These are phyloP conservation scores for Sarcophaga caerulescens DNA, from an alignment of 2,888 invertebrate species.

Conservation along the genomic window DNA sequence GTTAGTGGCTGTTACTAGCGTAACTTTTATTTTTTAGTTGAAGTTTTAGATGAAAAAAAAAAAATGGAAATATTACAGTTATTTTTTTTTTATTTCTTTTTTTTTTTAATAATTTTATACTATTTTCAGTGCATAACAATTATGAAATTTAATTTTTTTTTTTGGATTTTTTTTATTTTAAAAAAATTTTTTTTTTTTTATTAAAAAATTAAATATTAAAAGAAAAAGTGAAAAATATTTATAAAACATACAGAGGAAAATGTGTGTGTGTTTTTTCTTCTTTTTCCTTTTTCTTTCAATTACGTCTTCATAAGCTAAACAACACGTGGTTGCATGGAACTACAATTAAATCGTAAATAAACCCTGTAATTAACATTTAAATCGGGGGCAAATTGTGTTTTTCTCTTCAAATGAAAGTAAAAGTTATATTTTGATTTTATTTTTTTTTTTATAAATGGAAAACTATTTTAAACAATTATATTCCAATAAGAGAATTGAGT, in stretches of 20 bases:
- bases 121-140: conserved; percentile 67
- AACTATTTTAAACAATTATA: neutral
- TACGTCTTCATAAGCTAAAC: conserved; percentile 43
- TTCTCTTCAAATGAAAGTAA: conserved; percentile 57
- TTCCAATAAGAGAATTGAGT: neutral
- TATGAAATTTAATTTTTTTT: conserved; percentile 53
- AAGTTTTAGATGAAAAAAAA: conserved; percentile 57
- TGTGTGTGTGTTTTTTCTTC: conserved; percentile 26
- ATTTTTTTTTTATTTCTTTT: conserved; percentile 29
- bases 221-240: conserved; percentile 42
- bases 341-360: conserved; percentile 53
- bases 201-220: conserved; percentile 35
- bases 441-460: neutral
- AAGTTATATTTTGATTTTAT: conserved; percentile 20
- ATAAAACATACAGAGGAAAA: conserved; percentile 42
- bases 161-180: conserved; percentile 3
- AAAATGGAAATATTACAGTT: conserved; percentile 54
- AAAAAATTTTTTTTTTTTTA: too few relatives aligned
- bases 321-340: conserved; percentile 60
- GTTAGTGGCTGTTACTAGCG: conserved; percentile 50
- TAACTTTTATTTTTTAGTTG: conserved; percentile 48
- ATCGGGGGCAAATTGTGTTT: conserved; percentile 40
- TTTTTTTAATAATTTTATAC: conserved; percentile 21
- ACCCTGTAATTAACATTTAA: conserved; percentile 54
- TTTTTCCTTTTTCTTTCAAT: conserved; percentile 6